Evolutionary conservation across 2,113 vertebrate genomes (phyloP), one percentile per base, ranked within the genome.

Genomic region (Capra hircus): DNA sequence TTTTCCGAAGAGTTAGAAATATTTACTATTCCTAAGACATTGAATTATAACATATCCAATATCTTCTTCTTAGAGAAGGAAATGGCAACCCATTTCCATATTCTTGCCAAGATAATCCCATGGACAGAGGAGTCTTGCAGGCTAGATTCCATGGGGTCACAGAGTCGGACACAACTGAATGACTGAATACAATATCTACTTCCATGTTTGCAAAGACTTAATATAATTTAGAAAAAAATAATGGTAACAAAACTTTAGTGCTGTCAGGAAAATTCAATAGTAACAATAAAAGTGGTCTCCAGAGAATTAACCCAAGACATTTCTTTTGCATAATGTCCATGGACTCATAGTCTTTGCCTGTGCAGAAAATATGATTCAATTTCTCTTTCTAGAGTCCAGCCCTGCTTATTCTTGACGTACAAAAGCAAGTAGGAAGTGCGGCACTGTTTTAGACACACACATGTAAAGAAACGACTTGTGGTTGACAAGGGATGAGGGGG

Each of bases 1-100:
- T 82, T 97, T 97, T 86, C 64, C 82, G 11, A 85, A 93, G 27
- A 33, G 15, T 88, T 94, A 43, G 60, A 21, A 78, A 59, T 83
- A 83, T 94, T 40, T 77, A 67, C 59, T 43, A 64, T 62, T 95
- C 95, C 53, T 91, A 59, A 90, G 93, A 86, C 6, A 62, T 10
- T 80, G 28, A 90, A 82, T 21, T 67, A 67, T 43, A 88, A 64
- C 52, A 36, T 7, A 36, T 2, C 2, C 27, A 33, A 59, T n/a
- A 92, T 14, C 23, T 59, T 80, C 23, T 8, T 90, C 33, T 74
- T 77, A 3, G 40, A 77, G 71, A 77, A 27, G 71, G 40, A 77
- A 43, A 43, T 27, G 40, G 40, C 5, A 27, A 77, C 40, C 71
- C 40, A 27, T 77, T 77, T 43, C 6, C 1, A 43, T 77, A 77